Conservation (phyloP, 2,888 invertebrate genomes). For the Danaus chrysippus region DNA sequence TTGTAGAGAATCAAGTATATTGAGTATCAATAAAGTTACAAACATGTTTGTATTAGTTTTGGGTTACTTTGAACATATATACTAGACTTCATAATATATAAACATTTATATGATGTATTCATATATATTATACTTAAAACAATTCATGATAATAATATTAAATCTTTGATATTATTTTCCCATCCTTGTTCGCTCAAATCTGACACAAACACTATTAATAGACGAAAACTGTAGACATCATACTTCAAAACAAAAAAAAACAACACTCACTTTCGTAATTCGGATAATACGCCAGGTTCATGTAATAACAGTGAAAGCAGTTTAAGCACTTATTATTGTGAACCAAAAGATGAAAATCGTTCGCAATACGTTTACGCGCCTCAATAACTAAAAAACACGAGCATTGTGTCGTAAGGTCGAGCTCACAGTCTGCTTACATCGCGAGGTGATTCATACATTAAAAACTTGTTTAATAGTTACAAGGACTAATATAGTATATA, state of each 20-base stretch:
- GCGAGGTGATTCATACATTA: conserved; percentile 20
- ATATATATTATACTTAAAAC: too few relatives aligned
- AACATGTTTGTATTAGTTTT: too few relatives aligned
- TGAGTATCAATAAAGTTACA: too few relatives aligned
- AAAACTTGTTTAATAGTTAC: conserved; percentile 15
- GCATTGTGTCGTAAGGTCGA: conserved; percentile 12
- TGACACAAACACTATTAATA: conserved; percentile 2
- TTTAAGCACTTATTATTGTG: conserved; percentile 6
- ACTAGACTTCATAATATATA: too few relatives aligned
- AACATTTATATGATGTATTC: too few relatives aligned
- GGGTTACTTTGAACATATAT: too few relatives aligned
- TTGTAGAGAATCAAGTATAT: too few relatives aligned
- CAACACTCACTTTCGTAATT: background rate
- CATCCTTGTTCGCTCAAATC: background rate
- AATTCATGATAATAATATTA: too few relatives aligned
- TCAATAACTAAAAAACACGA: conserved; percentile 12
- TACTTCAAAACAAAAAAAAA: background rate
- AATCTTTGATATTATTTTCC: background rate
- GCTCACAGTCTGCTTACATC: conserved; percentile 22
- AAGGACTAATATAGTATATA: too few relatives aligned
- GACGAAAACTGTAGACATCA: background rate
- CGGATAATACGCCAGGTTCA: background rate
- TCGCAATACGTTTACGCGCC: conserved; percentile 18
- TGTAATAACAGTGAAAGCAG: background rate
- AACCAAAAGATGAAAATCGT: conserved; percentile 15